phyloP scores from a whole-genome alignment of 2,113 vertebrate species.

The Patagioenas fasciata region DNA sequence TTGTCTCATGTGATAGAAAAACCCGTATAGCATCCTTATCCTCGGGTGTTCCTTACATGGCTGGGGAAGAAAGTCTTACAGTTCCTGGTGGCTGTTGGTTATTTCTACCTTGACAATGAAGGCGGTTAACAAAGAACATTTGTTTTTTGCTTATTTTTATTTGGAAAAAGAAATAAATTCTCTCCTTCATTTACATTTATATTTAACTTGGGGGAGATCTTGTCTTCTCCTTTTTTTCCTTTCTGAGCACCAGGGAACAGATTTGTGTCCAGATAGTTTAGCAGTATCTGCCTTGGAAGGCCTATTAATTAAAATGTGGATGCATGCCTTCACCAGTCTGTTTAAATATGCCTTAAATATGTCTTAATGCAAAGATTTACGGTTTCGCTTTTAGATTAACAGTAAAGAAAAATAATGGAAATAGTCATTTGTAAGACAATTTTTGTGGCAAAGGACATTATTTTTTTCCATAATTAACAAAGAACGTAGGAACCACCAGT shows the following conservation, averaged over 20 bases:
- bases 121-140: neutral
- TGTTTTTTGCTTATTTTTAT: neutral
- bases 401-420: neutral
- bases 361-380: neutral
- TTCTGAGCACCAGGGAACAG: neutral
- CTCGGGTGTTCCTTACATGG: neutral
- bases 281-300: conserved; percentile 17
- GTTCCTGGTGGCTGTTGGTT: neutral
- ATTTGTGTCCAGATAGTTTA: conserved; percentile 35
- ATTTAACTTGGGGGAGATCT: neutral
- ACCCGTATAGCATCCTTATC: neutral
- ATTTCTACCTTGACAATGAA: neutral
- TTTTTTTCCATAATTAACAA: neutral
- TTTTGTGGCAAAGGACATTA: neutral
- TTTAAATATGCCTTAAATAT: conserved; percentile 21
- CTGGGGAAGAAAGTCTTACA: neutral
- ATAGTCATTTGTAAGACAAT: neutral
- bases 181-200: neutral
- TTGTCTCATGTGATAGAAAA: neutral
- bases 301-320: conserved; percentile 40
- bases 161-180: conserved; percentile 6
- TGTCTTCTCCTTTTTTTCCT: neutral
- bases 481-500: neutral
- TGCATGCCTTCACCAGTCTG: neutral
- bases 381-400: neutral